Base-by-base conservation (phyloP, 2,888 invertebrate genomes). In the Standfussiana lucernea region DNA sequence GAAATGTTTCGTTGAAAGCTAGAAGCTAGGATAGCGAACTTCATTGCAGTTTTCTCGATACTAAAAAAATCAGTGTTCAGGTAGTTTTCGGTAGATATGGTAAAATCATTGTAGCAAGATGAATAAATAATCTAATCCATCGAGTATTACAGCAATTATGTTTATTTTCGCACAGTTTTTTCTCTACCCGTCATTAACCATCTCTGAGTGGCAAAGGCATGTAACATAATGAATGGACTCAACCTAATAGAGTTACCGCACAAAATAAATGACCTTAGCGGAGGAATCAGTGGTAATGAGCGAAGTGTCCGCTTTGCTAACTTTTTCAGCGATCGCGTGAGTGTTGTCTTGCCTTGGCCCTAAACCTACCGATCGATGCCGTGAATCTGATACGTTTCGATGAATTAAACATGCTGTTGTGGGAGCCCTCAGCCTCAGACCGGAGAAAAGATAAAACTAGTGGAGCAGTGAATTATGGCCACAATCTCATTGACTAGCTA, bases 271-370 rank as follows among this genome's bases (percentile, higher is more conserved):
- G 79, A 81, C 83, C 86, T 85, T 74, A 79, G 42, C 72, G 53
- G 62, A 75, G 59, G 65, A 83, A 86, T 86, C 86, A 59, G 64
- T 65, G 79, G 47, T 86, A 86, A 67, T 64, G 72, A 77, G 76
- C 32, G 73, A 77, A 69, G 72, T 21, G 47, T 47, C 70, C 71
- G 85, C 72, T 79, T 72, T 45, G 68, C 64, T 82, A 79, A 81
- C 72, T 82, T 79, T 88, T 87, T 88, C 83, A 80, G 83, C 62
- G 79, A 90, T 91, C 89, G 92, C 92, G 91, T 92, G 91, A 83
- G 78, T 80, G 80, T 88, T 66, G 40, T 73, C 64, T 87, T 77
- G 82, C 92, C 93, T 92, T 92, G 92, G 88, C 92, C 90, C 91
- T 91, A 90, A 85, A 87, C 89, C 82, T 80, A 79, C 69, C 80